A percentile compares a stretch with the other conserved stretches of the same genome.
Evolutionary conservation across 2,797 vertebrate genomes (phyloP).

Genomic region (Silurus aristotelis): DNA sequence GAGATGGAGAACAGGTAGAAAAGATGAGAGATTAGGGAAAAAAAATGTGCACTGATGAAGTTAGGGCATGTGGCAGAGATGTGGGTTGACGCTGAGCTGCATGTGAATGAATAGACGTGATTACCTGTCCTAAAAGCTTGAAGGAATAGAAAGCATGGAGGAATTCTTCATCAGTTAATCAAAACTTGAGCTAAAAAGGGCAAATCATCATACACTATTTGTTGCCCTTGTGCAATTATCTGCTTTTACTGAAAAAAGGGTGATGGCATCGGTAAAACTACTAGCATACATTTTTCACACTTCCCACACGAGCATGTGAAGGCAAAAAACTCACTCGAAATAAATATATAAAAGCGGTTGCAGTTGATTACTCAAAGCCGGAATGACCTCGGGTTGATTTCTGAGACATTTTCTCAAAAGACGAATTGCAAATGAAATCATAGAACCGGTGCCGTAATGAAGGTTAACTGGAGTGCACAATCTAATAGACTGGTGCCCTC

Average conservation of each 20-base stretch:
- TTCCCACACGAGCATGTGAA: neutral
- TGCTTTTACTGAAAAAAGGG: slow-evolving; percentile 32
- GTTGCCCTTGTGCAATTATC: slow-evolving; percentile 61
- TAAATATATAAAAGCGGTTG: slow-evolving; percentile 18
- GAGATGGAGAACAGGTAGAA: neutral
- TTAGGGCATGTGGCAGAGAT: slow-evolving; percentile 61
- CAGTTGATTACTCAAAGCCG: slow-evolving; percentile 32
- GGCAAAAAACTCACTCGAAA: neutral
- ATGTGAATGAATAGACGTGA: slow-evolving; percentile 68
- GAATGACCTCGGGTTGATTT: slow-evolving; percentile 50
- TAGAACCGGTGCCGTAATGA: slow-evolving; percentile 30
- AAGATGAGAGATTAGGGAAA: neutral
- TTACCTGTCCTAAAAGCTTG: slow-evolving; percentile 63
- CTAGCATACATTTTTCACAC: neutral
- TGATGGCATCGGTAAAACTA: neutral
- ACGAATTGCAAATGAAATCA: slow-evolving; percentile 53
- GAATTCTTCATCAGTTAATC: slow-evolving; percentile 71
- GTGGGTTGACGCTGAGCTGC: slow-evolving; percentile 70
- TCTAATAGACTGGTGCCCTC: slow-evolving; percentile 33
- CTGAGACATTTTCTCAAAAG: slow-evolving; percentile 28
- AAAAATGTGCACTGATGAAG: slow-evolving; percentile 24
- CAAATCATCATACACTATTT: slow-evolving; percentile 67
- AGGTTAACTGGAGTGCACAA: slow-evolving; percentile 45
- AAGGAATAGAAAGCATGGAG: slow-evolving; percentile 61
- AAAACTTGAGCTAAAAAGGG: slow-evolving; percentile 61